Evolutionary conservation across 2,113 vertebrate genomes (phyloP), one percentile per base, ranked within the genome.

Genomic region (Circaetus gallicus): DNA sequence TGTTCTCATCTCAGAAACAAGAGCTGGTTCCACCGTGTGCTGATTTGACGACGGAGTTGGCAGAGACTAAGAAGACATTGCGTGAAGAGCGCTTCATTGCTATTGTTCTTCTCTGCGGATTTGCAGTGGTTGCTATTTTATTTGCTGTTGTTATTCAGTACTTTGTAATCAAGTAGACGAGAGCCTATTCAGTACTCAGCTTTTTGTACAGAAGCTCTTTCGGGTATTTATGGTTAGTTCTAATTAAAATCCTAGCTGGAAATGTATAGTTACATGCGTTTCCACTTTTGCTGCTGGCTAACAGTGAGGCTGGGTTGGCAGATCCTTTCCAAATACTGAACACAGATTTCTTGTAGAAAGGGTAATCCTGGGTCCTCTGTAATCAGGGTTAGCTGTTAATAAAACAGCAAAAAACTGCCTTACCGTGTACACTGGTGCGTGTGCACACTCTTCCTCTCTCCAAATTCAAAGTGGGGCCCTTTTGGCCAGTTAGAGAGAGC

Each of bases 91-190:
- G 97, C 53, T 98, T 97, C 82, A 81, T 96, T 11, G 98, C 98
- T 22, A 34, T 98, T 4, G 85, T 97, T 32, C 97, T 99, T 34
- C 96, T 98, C 18, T 92, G 98, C 12, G 97, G 97, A 17, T 98
- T 99, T 26, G 97, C 98, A 1, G 72, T 97, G 16, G 86, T 98
- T 14, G 98, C 98, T 20, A 97, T 98, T 66, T 84, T 98, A 19
- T 98, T 98, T 28, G 98, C 98, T 10, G 96, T 98, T 34, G 87
- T 98, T 66, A 98, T 99, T 82, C 98, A 99, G 96, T 97, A 98
- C 96, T 97, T 98, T 19, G 95, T 98, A 53, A 98, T 98, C 92
- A 98, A 98, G 89, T 98, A 98, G 95, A 77, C 11, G 3, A 5
- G 80, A 85, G 72, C 80, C 65, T 24, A 21, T 28, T 42, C 89